phyloP scores from a whole-genome alignment of 2,113 vertebrate genomes.

The Sturnus vulgaris region DNA sequence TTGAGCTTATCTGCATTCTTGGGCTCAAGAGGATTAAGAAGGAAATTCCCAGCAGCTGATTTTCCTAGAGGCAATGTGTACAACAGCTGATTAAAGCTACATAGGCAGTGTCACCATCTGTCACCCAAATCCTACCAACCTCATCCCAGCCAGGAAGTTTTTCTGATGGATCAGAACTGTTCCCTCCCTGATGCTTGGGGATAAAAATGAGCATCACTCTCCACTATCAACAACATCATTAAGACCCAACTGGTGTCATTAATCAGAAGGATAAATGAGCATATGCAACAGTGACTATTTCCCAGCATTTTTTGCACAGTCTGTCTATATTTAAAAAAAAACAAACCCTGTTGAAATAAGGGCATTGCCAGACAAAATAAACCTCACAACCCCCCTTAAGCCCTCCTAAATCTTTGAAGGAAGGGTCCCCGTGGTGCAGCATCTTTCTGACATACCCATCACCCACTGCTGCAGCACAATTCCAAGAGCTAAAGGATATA shows the following conservation, averaged over 20 bases:
- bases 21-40: conserved; percentile 92
- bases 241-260: not conserved
- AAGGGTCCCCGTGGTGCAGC: not conserved
- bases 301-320: not conserved
- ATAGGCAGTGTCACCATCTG: not conserved
- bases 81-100: conserved; percentile 39
- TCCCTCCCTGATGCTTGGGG: not conserved
- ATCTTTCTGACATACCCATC: not conserved
- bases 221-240: not conserved
- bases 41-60: conserved; percentile 80
- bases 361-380: not conserved
- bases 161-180: not conserved
- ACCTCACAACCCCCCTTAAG: not conserved
- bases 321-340: no score
- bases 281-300: not conserved
- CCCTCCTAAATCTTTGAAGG: not conserved
- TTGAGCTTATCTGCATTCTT: conserved; percentile 91
- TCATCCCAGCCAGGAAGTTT: not conserved
- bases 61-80: conserved; percentile 75
- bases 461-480: not conserved
- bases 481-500: not conserved
- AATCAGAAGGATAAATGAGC: not conserved
- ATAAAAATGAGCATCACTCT: not conserved
- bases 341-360: not conserved
- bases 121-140: not conserved